These are phyloP conservation scores for Pyralis farinalis DNA, from an alignment of 2,888 invertebrate species.

Conservation along the genomic window DNA sequence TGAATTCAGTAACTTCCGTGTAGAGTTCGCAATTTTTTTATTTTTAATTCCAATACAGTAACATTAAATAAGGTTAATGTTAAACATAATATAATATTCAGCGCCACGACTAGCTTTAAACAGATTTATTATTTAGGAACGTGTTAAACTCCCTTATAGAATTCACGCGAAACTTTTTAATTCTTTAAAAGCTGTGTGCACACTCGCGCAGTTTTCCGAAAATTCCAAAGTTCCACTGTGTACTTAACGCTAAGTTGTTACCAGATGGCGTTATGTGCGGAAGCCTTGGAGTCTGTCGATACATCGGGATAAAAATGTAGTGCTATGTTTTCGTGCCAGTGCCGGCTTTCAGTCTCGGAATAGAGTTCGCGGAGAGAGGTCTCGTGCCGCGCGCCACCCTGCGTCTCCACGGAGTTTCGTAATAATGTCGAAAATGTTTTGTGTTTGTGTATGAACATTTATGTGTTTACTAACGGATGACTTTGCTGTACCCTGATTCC, in stretches of 20 bases:
- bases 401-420: constrained; percentile 16
- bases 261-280: constrained; percentile 40
- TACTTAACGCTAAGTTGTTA: constrained; percentile 10
- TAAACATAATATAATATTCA: too few species aligned
- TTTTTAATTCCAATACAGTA: too few species aligned
- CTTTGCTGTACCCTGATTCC: constrained; percentile 5
- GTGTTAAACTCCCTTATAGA: neutral
- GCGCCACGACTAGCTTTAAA: too few species aligned
- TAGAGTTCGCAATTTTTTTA: too few species aligned
- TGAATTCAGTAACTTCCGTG: too few species aligned
- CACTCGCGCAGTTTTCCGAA: neutral
- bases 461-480: constrained; percentile 16
- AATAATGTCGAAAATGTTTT: constrained; percentile 14
- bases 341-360: constrained; percentile 27
- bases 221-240: constrained; percentile 32
- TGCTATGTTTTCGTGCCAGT: constrained; percentile 8
- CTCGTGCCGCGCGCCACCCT: neutral
- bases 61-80: too few species aligned
- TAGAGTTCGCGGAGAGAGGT: constrained; percentile 20
- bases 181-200: constrained; percentile 11
- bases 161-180: constrained; percentile 30
- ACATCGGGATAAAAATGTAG: constrained; percentile 11
- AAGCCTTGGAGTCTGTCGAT: constrained; percentile 17
- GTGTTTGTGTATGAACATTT: constrained; percentile 14
- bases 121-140: neutral